Percentiles rank a stretch among this genome's conserved stretches.
These are phyloP conservation scores for Australoheros facetus DNA, from an alignment of 2,797 vertebrate species.

Conservation along the genomic window DNA sequence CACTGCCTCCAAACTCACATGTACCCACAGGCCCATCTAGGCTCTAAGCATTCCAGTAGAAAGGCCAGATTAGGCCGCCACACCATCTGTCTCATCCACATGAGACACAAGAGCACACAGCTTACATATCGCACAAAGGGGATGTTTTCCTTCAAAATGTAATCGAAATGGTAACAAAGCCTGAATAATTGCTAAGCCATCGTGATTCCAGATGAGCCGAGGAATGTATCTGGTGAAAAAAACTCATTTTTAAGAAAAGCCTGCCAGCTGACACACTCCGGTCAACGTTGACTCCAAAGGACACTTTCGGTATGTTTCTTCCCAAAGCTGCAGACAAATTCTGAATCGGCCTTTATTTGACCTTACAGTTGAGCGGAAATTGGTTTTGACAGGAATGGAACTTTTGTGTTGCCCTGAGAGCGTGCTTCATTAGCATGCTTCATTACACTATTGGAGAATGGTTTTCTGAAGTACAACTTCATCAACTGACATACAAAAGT, in stretches of 20 bases:
- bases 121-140: conserved; percentile 32
- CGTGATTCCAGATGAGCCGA: conserved; percentile 9
- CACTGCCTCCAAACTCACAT: conserved; percentile 27
- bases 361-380: conserved; percentile 60
- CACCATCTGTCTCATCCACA: conserved; percentile 56
- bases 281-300: conserved; percentile 33
- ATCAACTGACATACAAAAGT: conserved; percentile 34
- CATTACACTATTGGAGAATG: too few relatives aligned
- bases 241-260: conserved; percentile 21
- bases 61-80: conserved; percentile 41
- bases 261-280: background rate
- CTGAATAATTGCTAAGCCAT: conserved; percentile 21
- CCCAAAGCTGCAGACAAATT: conserved; percentile 53
- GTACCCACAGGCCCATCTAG: conserved; percentile 36
- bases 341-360: conserved; percentile 52
- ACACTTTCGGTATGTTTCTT: conserved; percentile 56
- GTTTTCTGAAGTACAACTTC: conserved; percentile 50
- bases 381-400: conserved; percentile 60
- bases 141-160: conserved; percentile 11
- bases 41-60: conserved; percentile 41
- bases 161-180: background rate
- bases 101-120: conserved; percentile 46
- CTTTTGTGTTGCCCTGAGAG: conserved; percentile 50
- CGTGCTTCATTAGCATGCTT: conserved; percentile 62
- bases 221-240: conserved; percentile 17